Evolutionary conservation across 2,888 invertebrate genomes (phyloP).

Genomic region (Lacanobia oleracea): DNA sequence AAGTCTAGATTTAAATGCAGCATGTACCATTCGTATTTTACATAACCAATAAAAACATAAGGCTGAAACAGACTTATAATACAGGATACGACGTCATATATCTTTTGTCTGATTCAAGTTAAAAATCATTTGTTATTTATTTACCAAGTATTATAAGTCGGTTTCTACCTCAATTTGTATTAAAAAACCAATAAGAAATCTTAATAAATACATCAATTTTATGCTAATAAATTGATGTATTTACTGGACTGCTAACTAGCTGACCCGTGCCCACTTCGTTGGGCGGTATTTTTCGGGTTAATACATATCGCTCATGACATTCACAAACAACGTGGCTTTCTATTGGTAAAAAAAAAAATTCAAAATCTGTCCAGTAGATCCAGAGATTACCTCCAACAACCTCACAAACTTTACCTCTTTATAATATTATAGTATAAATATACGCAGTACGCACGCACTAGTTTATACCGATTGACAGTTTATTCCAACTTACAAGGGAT

Average conservation of each 20-base stretch:
- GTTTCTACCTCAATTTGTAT: not conserved
- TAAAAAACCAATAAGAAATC: constrained; percentile 12
- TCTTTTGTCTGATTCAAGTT: not conserved
- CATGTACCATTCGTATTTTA: constrained; percentile 36
- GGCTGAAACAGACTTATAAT: not conserved
- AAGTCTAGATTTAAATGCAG: constrained; percentile 64
- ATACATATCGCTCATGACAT: no score
- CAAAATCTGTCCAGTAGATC: no score
- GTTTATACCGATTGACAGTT: constrained; percentile 4
- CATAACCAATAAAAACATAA: constrained; percentile 19
- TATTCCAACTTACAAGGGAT: constrained; percentile 8
- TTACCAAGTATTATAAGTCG: not conserved
- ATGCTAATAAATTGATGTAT: no score
- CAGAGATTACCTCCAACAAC: no score
- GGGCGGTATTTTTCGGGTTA: no score
- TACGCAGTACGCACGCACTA: not conserved
- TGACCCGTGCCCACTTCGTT: no score
- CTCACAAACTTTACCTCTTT: no score
- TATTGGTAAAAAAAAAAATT: no score
- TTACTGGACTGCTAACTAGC: not conserved
- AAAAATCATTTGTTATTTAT: no score
- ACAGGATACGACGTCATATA: not conserved
- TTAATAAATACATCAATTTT: constrained; percentile 10
- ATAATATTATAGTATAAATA: no score
- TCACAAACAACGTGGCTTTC: no score